Evolutionary conservation across 2,888 invertebrate species (phyloP).

Genomic region (Lamellibrachia columna): DNA sequence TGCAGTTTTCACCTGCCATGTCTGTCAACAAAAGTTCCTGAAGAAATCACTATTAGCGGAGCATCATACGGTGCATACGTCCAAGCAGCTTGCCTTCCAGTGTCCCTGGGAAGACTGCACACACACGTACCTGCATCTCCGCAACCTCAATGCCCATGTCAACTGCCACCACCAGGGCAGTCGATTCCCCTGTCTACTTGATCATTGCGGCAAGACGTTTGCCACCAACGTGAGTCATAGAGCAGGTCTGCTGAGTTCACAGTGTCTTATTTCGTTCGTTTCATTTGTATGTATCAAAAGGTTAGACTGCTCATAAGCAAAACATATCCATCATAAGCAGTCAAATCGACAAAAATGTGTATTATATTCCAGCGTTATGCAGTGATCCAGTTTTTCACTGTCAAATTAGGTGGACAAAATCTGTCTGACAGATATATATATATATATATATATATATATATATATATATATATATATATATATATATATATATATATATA

Average conservation of each 20-base stretch:
- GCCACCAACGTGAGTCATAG: constrained; percentile 45
- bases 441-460: no score
- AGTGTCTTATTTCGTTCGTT: background rate
- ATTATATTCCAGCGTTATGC: no score
- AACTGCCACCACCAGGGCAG: constrained; percentile 50
- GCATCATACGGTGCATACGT: constrained; percentile 45
- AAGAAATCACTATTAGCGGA: constrained; percentile 44
- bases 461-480: background rate
- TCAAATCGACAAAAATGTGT: no score
- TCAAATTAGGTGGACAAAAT: no score
- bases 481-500: background rate
- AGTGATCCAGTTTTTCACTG: no score
- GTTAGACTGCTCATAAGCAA: no score
- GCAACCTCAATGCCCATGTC: constrained; percentile 50
- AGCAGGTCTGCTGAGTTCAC: background rate
- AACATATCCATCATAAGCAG: no score
- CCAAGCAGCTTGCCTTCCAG: constrained; percentile 39
- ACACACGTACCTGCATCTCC: constrained; percentile 47
- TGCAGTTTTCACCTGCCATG: constrained; percentile 42
- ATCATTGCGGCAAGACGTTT: constrained; percentile 48
- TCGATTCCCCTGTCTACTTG: constrained; percentile 45
- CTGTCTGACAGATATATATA: no score
- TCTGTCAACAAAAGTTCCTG: constrained; percentile 46
- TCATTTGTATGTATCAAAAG: no score
- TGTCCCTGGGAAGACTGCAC: constrained; percentile 51